Conservation (phyloP, 1,140 invertebrate species). For the Globodera rostochiensis region DNA sequence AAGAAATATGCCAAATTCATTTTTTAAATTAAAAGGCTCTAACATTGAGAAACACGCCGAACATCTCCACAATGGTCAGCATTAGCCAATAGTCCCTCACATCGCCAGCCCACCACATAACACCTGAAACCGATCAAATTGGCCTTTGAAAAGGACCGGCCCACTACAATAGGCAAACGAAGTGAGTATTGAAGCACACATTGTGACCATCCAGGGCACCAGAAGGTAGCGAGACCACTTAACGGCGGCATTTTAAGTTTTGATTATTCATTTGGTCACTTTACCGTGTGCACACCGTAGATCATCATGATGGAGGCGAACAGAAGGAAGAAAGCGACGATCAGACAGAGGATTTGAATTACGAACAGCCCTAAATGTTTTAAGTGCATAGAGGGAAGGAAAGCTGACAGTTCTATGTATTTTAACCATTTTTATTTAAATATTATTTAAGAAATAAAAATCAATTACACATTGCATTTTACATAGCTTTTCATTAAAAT, state of each 20-base stretch:
- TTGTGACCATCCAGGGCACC: constrained; percentile 61
- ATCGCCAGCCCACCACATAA: constrained; percentile 60
- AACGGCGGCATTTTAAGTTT: constrained; percentile 8
- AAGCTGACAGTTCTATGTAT: no score
- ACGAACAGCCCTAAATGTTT: constrained; percentile 59
- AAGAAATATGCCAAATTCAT: constrained; percentile 11
- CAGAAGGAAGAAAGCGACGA: constrained; percentile 59
- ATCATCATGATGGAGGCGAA: constrained; percentile 60
- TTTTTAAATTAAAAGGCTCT: constrained; percentile 27
- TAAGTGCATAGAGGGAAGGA: not conserved
- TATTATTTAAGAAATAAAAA: no score
- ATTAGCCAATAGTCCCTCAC: constrained; percentile 64
- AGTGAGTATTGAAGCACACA: constrained; percentile 59
- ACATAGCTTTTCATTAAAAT: not conserved
- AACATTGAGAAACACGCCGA: constrained; percentile 62
- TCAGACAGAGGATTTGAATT: constrained; percentile 63
- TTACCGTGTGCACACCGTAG: constrained; percentile 62
- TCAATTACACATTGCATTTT: not conserved
- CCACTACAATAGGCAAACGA: constrained; percentile 61
- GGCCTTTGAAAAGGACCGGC: constrained; percentile 17
- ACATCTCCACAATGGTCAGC: constrained; percentile 62
- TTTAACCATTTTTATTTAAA: no score
- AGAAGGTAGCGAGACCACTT: constrained; percentile 56
- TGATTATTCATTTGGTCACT: not conserved
- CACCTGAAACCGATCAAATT: not conserved